These are phyloP conservation scores for Natrix natrix DNA, from an alignment of 2,797 vertebrate species.

Conservation along the genomic window DNA sequence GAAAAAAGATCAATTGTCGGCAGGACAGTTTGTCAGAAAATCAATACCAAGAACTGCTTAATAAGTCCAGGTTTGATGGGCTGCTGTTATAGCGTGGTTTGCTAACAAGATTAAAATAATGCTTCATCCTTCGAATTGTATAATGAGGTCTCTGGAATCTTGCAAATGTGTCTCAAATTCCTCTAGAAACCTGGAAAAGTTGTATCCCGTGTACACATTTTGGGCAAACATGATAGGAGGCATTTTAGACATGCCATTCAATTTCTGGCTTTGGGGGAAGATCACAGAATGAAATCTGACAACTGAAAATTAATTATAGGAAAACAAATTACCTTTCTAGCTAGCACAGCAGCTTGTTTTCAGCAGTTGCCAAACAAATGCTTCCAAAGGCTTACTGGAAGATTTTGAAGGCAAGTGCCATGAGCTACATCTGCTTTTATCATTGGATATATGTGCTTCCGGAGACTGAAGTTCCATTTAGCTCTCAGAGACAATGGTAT, in stretches of 20 bases:
- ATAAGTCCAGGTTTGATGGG: background rate
- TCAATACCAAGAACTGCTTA: background rate
- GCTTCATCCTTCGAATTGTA: background rate
- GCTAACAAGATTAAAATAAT: background rate
- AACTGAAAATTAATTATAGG: background rate
- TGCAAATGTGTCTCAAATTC: background rate
- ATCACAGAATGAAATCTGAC: background rate
- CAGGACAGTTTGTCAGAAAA: background rate
- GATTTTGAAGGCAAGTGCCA: background rate
- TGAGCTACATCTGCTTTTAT: background rate
- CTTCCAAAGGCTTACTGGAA: background rate
- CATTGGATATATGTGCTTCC: background rate
- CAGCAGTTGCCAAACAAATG: background rate
- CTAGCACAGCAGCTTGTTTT: background rate
- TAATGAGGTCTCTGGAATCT: background rate
- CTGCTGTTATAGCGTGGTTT: background rate
- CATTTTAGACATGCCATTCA: background rate
- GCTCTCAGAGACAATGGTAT: background rate
- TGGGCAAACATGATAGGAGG: background rate
- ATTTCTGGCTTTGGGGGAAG: background rate
- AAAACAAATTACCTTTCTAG: background rate
- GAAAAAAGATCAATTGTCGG: fast-evolving
- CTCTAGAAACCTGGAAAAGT: background rate
- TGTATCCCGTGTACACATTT: background rate
- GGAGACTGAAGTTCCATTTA: background rate